Percentiles rank a stretch among this genome's conserved stretches.
These are phyloP conservation scores for Apomyelois bistriatella DNA, from an alignment of 2,888 invertebrate genomes.

Conservation along the genomic window DNA sequence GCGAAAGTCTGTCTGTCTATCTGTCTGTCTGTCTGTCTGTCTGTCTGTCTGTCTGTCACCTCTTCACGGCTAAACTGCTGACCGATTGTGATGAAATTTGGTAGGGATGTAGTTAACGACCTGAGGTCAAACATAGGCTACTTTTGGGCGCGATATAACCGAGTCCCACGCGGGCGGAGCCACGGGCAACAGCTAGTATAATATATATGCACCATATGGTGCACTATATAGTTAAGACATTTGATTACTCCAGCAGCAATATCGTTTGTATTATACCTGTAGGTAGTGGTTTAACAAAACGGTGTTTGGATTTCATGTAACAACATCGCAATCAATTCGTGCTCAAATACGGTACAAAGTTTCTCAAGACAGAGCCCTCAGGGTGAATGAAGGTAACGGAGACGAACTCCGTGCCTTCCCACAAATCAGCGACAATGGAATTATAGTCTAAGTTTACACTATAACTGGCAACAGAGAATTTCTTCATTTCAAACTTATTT, in stretches of 20 bases:
- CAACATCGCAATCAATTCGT: constrained; percentile 16
- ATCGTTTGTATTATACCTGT: not conserved
- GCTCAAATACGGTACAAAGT: constrained; percentile 15
- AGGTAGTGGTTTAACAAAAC: constrained; percentile 2
- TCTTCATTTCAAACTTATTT: not conserved
- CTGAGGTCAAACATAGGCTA: no score
- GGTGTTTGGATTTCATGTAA: constrained; percentile 10
- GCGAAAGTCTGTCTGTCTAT: no score
- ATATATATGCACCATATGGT: no score
- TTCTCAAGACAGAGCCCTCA: constrained; percentile 16
- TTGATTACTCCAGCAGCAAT: not conserved
- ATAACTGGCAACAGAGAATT: not conserved
- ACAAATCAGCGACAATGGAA: constrained; percentile 1
- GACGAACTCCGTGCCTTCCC: constrained; percentile 13
- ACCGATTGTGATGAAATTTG: no score
- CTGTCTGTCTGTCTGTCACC: no score
- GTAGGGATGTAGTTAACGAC: no score
- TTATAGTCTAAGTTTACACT: not conserved
- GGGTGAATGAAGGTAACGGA: constrained; percentile 25
- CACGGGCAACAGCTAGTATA: no score
- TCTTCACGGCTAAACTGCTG: no score
- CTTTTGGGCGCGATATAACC: no score
- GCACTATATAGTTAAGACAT: constrained; percentile 1
- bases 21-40: no score
- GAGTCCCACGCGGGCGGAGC: no score